Evolutionary conservation across 2,888 invertebrate species (phyloP).

Genomic region (Anaspis maculata): DNA sequence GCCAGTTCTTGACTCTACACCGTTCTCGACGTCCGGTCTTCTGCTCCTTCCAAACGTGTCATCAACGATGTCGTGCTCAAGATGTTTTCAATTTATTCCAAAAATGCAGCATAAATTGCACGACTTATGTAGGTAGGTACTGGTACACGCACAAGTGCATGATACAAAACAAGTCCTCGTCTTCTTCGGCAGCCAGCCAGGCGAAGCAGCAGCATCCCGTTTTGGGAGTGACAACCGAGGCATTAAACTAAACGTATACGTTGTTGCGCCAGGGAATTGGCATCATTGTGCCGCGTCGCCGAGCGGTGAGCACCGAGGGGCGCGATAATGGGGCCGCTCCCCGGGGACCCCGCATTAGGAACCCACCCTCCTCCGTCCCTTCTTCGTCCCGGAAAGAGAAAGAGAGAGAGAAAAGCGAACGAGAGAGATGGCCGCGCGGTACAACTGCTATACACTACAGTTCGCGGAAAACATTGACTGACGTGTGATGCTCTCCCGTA

Average conservation of each 20-base stretch:
- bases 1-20: too few relatives aligned
- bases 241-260: constrained; percentile 41
- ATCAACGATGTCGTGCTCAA: neutral
- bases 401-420: too few relatives aligned
- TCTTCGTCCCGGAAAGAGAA: neutral
- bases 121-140: constrained; percentile 1
- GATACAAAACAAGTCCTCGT: too few relatives aligned
- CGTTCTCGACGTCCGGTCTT: too few relatives aligned
- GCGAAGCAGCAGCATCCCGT: constrained; percentile 14
- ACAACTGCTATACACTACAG: too few relatives aligned
- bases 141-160: too few relatives aligned
- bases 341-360: constrained; percentile 37
- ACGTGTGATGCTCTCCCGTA: too few relatives aligned
- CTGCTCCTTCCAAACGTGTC: too few relatives aligned
- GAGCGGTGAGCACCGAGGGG: constrained; percentile 32
- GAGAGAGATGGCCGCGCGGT: too few relatives aligned
- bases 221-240: constrained; percentile 38
- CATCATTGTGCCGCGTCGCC: constrained; percentile 37
- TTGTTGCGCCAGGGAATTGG: constrained; percentile 40
- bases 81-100: neutral
- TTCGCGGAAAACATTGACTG: too few relatives aligned
- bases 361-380: constrained; percentile 12
- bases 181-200: too few relatives aligned
- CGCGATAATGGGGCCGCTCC: constrained; percentile 42
- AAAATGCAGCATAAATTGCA: neutral